A percentile compares a stretch with the other conserved stretches of the same genome.
Evolutionary conservation across 2,888 invertebrate species (phyloP).

Genomic region (Ichneumon xanthorius): DNA sequence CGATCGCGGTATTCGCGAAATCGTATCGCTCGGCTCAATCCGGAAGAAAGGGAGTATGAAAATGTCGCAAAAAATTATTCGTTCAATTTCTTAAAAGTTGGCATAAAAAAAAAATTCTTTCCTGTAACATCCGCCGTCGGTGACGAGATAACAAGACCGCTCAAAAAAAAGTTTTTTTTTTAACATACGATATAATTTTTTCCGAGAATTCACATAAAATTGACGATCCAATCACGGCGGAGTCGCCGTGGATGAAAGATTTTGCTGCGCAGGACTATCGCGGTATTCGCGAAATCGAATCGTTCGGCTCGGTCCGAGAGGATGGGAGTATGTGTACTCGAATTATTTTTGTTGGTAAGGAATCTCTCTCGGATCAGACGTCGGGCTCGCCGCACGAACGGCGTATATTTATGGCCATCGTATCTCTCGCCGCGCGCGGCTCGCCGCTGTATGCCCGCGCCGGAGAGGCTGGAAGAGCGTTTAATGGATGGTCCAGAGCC

Average conservation of each 20-base stretch:
- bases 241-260: not conserved
- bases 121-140: too few relatives aligned
- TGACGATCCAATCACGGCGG: too few relatives aligned
- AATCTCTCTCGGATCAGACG: constrained; percentile 82
- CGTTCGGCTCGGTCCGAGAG: constrained; percentile 24
- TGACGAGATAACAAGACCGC: too few relatives aligned
- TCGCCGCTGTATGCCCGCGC: constrained; percentile 61
- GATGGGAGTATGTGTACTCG: constrained; percentile 47
- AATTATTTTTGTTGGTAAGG: constrained; percentile 79
- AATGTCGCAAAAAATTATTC: too few relatives aligned
- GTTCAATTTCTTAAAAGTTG: too few relatives aligned
- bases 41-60: constrained; percentile 17
- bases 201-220: too few relatives aligned
- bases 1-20: constrained; percentile 33
- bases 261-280: not conserved
- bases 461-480: constrained; percentile 72
- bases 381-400: constrained; percentile 77
- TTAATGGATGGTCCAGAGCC: constrained; percentile 83
- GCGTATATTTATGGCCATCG: constrained; percentile 83
- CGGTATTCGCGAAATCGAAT: constrained; percentile 37
- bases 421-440: constrained; percentile 79
- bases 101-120: too few relatives aligned
- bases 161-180: too few relatives aligned
- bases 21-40: constrained; percentile 31
- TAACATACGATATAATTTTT: too few relatives aligned